Conservation (phyloP, 2,888 invertebrate species). For the Augiades crinisus region DNA sequence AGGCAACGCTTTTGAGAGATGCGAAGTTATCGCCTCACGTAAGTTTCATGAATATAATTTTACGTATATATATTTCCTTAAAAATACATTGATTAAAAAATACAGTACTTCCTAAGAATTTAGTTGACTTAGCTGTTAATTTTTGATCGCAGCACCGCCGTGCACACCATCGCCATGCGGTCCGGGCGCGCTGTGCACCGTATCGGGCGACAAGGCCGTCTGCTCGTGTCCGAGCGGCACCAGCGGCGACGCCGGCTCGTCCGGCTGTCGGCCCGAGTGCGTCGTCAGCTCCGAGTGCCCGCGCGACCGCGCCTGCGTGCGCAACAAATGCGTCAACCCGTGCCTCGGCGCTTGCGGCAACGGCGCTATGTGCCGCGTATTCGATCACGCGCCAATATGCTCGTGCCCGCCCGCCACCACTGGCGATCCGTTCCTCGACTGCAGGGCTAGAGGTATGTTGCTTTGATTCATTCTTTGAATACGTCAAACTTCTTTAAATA, state of each 20-base stretch:
- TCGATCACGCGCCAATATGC: conserved; percentile 84
- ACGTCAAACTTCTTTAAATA: no score
- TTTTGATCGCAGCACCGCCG: conserved; percentile 74
- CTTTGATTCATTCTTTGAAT: no score
- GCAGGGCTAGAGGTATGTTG: conserved; percentile 58
- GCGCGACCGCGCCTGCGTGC: conserved; percentile 88
- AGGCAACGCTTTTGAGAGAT: conserved; percentile 85
- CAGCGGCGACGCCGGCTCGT: conserved; percentile 87
- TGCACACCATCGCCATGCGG: conserved; percentile 90
- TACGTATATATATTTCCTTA: no score
- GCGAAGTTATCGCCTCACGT: conserved; percentile 68
- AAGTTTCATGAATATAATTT: no score
- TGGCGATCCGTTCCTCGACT: conserved; percentile 92
- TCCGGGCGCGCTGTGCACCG: conserved; percentile 86
- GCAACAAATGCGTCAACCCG: conserved; percentile 90
- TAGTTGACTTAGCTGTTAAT: background rate
- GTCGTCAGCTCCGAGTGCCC: conserved; percentile 91
- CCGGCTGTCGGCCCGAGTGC: conserved; percentile 91
- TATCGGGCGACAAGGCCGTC: conserved; percentile 81
- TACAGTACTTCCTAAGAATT: no score
- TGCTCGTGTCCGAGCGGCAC: conserved; percentile 90
- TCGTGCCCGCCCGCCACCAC: conserved; percentile 86
- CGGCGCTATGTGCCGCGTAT: conserved; percentile 86
- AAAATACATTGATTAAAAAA: no score
- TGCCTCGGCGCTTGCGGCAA: conserved; percentile 91